Evolutionary conservation across 2,113 vertebrate species (phyloP).

Genomic region (Synchiropus splendidus): DNA sequence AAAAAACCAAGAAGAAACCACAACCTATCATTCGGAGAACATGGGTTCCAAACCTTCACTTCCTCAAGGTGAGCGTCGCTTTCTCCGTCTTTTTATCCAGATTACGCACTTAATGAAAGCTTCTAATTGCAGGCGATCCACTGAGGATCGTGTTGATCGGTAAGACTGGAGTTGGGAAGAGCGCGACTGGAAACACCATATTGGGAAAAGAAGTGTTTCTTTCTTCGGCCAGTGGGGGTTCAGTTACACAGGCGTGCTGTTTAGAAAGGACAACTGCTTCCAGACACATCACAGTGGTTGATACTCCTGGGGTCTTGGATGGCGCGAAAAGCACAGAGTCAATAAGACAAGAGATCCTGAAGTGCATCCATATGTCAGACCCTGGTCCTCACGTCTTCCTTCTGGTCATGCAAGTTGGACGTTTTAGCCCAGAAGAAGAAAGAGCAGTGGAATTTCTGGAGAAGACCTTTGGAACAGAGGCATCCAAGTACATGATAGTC

Average conservation of each 20-base stretch:
- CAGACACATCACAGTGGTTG: conserved; percentile 14
- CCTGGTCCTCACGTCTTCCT: conserved; percentile 29
- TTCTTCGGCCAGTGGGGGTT: conserved; percentile 7
- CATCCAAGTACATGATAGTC: conserved; percentile 18
- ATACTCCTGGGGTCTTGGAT: conserved; percentile 27
- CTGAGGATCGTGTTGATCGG: conserved; percentile 20
- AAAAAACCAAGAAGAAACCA: no score
- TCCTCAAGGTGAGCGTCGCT: no score
- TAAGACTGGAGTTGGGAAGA: conserved; percentile 16
- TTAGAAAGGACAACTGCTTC: not conserved
- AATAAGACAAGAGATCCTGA: conserved; percentile 5
- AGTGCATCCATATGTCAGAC: not conserved
- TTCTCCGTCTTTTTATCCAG: no score
- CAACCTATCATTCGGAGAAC: no score
- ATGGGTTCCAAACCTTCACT: no score
- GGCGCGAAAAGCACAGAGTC: conserved; percentile 5
- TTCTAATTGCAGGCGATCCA: conserved; percentile 11
- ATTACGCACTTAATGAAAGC: no score
- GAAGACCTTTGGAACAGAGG: conserved; percentile 15
- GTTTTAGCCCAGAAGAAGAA: conserved; percentile 32
- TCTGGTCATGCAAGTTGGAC: conserved; percentile 18
- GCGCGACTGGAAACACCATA: conserved; percentile 28
- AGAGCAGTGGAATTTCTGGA: conserved; percentile 23
- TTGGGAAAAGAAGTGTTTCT: not conserved
- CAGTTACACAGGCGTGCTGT: conserved; percentile 9